These are phyloP conservation scores for Alaudala cheleensis DNA, from an alignment of 2,113 vertebrate genomes.

Conservation along the genomic window DNA sequence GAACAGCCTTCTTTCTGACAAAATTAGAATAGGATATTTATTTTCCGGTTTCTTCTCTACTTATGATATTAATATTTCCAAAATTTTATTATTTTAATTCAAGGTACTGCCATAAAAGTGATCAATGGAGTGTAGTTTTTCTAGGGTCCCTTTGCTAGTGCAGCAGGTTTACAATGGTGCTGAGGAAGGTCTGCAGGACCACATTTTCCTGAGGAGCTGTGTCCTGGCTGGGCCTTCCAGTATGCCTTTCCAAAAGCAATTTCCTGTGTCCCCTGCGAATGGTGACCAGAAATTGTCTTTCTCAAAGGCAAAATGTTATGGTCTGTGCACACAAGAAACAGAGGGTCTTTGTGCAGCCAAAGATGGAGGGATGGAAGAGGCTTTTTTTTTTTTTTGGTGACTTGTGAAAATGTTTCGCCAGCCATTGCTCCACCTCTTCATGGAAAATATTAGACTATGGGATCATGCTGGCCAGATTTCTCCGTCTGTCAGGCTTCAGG, in stretches of 20 bases:
- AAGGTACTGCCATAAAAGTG: neutral
- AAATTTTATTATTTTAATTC: neutral
- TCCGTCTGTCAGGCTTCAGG: constrained; percentile 34
- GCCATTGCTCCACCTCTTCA: neutral
- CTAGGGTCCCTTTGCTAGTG: neutral
- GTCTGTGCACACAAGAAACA: neutral
- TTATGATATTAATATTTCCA: neutral
- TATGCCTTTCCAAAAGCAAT: constrained; percentile 17
- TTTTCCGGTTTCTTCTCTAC: neutral
- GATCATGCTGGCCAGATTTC: neutral
- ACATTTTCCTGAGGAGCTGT: neutral
- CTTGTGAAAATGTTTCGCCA: constrained; percentile 20
- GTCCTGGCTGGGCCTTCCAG: neutral
- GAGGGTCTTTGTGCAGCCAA: neutral
- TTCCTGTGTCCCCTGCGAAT: neutral
- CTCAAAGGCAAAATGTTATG: neutral
- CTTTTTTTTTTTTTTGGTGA: neutral
- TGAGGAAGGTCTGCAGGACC: neutral
- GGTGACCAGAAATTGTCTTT: neutral
- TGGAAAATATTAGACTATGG: constrained; percentile 51
- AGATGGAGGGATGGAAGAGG: neutral
- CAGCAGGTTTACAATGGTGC: neutral
- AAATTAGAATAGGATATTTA: neutral
- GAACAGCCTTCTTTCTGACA: neutral
- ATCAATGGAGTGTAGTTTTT: neutral